phyloP scores from a whole-genome alignment of 2,888 invertebrate species.

The Pheosia gnoma region DNA sequence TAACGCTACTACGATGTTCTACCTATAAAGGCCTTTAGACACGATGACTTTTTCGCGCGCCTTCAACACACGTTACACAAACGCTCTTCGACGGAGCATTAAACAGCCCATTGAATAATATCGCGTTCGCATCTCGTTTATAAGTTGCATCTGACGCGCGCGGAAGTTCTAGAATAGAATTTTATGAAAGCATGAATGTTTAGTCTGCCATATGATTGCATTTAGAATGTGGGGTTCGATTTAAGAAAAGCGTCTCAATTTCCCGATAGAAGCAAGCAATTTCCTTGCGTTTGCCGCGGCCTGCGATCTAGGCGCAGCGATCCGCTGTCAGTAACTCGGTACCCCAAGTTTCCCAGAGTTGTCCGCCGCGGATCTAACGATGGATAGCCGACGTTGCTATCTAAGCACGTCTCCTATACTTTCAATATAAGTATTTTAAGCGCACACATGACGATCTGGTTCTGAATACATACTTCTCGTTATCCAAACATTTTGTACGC shows the following conservation, averaged over 20 bases:
- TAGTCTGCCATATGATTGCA: conserved; percentile 45
- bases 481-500: conserved; percentile 28
- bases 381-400: conserved; percentile 27
- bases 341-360: conserved; percentile 15
- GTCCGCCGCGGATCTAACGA: conserved; percentile 21
- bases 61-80: too few relatives aligned
- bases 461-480: conserved; percentile 19
- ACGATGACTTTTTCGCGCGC: too few relatives aligned
- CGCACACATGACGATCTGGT: conserved; percentile 13
- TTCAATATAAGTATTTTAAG: conserved; percentile 29
- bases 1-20: too few relatives aligned
- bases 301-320: conserved; percentile 25
- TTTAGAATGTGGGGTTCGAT: conserved; percentile 53
- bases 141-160: too few relatives aligned
- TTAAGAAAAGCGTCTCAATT: conserved; percentile 72
- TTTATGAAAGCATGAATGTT: neutral
- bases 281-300: conserved; percentile 71
- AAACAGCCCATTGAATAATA: too few relatives aligned
- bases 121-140: too few relatives aligned
- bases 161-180: too few relatives aligned
- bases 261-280: conserved; percentile 69
- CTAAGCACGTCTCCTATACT: conserved; percentile 21
- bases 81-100: too few relatives aligned
- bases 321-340: conserved; percentile 15
- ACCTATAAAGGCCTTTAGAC: too few relatives aligned